A percentile compares a stretch with the other conserved stretches of the same genome.
Evolutionary conservation across 1,140 invertebrate genomes (phyloP).

Genomic region (Tetramorium parvispinum): DNA sequence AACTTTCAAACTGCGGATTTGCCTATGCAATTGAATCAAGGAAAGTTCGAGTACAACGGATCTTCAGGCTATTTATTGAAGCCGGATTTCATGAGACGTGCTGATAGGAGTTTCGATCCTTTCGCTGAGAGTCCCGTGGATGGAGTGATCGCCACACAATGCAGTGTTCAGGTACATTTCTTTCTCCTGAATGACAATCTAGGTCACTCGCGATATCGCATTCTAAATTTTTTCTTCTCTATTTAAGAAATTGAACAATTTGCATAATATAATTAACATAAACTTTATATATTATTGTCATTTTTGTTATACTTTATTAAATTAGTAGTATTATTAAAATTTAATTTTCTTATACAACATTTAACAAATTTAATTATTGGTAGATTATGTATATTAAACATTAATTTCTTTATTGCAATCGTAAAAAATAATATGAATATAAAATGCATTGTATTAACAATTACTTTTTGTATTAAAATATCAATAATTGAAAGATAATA

Average conservation of each 20-base stretch:
- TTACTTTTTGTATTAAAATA: no score
- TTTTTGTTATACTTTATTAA: neutral
- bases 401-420: no score
- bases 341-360: neutral
- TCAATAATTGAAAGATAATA: neutral
- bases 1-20: slow-evolving; percentile 99
- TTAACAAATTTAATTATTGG: no score
- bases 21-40: slow-evolving; percentile 99
- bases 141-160: slow-evolving; percentile 99
- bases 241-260: neutral
- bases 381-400: no score
- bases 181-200: neutral
- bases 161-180: slow-evolving; percentile 94
- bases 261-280: neutral
- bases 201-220: neutral
- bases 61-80: slow-evolving; percentile 98
- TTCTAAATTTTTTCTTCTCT: neutral
- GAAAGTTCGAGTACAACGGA: slow-evolving; percentile 99
- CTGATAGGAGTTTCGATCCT: slow-evolving; percentile 98
- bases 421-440: no score
- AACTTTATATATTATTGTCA: neutral
- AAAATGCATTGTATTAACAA: no score
- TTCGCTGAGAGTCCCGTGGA: slow-evolving; percentile 99
- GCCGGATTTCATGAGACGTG: slow-evolving; percentile 99
- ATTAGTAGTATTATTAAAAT: neutral